Conservation (phyloP, 2,797 vertebrate genomes). For the Falco novaeseelandiae region DNA sequence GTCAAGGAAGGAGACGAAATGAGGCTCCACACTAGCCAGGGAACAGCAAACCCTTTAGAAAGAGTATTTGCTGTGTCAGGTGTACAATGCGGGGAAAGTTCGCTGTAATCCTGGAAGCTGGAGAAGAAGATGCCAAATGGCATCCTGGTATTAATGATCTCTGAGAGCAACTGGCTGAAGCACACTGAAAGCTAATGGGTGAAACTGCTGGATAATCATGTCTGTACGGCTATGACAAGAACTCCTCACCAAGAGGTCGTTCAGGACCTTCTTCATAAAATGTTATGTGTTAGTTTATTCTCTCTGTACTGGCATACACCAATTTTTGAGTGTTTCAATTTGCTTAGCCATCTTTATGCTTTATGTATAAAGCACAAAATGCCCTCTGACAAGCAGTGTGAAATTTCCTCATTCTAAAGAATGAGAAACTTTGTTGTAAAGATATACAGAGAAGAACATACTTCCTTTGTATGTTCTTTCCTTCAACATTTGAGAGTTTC, state of each 20-base stretch:
- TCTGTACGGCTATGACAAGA: not conserved
- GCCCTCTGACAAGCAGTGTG: not conserved
- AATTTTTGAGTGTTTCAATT: not conserved
- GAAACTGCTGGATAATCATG: not conserved
- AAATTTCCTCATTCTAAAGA: not conserved
- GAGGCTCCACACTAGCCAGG: not conserved
- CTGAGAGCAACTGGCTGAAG: not conserved
- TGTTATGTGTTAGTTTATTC: fast-evolving
- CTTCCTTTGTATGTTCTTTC: not conserved
- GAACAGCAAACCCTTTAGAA: not conserved
- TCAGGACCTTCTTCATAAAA: not conserved
- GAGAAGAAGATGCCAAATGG: not conserved
- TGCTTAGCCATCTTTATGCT: not conserved
- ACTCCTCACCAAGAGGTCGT: not conserved
- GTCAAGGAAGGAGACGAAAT: not conserved
- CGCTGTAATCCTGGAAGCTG: not conserved
- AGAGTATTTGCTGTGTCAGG: not conserved
- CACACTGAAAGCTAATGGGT: not conserved
- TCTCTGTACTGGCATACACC: not conserved
- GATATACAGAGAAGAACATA: not conserved
- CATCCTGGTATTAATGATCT: not conserved
- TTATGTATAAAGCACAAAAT: not conserved
- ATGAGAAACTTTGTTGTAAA: not conserved
- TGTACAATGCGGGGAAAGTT: fast-evolving
- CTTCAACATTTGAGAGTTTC: not conserved